Conservation (phyloP, 1,140 invertebrate genomes). For the Conus ventricosus region DNA sequence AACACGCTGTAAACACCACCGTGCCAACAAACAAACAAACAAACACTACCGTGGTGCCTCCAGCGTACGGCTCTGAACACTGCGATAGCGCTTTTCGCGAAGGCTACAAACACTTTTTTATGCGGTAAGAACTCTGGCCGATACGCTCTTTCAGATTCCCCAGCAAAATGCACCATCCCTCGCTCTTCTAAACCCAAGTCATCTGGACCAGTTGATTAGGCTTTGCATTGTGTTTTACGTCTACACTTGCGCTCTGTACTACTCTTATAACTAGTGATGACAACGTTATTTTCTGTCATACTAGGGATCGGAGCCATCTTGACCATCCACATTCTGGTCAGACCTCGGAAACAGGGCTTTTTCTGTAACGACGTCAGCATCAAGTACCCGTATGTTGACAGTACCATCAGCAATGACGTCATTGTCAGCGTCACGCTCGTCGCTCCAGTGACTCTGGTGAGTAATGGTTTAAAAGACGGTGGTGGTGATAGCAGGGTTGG, state of each 20-base stretch:
- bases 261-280: not conserved
- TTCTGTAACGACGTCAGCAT: slow-evolving; percentile 26
- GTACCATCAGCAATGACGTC: not conserved
- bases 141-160: too few species aligned
- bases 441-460: not conserved
- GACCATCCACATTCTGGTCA: not conserved
- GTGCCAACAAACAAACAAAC: too few species aligned
- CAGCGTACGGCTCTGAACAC: too few species aligned
- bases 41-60: too few species aligned
- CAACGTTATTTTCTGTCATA: not conserved
- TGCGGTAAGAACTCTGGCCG: too few species aligned
- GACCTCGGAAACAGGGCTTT: slow-evolving; percentile 1
- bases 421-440: not conserved
- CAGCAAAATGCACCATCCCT: too few species aligned
- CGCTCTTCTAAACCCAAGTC: too few species aligned
- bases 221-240: not conserved
- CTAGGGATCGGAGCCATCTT: not conserved
- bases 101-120: too few species aligned
- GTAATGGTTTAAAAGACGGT: not conserved
- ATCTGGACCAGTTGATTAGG: too few species aligned
- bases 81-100: too few species aligned
- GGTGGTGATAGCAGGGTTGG: too few species aligned
- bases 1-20: too few species aligned
- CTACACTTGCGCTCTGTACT: not conserved
- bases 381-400: not conserved